phyloP scores from a whole-genome alignment of 1,140 invertebrate species.

The Leptinotarsa texana region DNA sequence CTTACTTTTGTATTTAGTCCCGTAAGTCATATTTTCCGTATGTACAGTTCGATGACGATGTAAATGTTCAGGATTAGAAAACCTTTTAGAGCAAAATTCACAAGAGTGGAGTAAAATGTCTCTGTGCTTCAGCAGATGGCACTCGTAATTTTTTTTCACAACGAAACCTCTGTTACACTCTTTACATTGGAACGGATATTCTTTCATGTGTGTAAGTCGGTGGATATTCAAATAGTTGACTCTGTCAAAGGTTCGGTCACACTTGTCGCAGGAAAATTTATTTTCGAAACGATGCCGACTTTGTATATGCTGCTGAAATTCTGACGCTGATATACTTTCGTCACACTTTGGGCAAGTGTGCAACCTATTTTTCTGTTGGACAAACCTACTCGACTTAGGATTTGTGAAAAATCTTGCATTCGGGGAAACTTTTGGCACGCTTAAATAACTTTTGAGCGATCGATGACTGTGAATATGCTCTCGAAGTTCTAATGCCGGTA shows the following conservation, averaged over 20 bases:
- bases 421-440: constrained; percentile 34
- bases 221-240: constrained; percentile 41
- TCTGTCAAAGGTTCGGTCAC: constrained; percentile 38
- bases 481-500: constrained; percentile 32
- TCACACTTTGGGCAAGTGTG: constrained; percentile 37
- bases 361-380: constrained; percentile 18
- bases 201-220: constrained; percentile 39
- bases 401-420: constrained; percentile 27
- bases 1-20: constrained; percentile 38
- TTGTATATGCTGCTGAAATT: constrained; percentile 36
- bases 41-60: constrained; percentile 38
- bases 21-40: constrained; percentile 41
- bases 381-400: background rate
- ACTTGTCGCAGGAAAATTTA: constrained; percentile 40
- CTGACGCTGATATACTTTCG: constrained; percentile 24
- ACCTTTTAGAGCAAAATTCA: constrained; percentile 35
- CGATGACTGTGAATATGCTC: constrained; percentile 38
- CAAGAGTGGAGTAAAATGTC: constrained; percentile 38
- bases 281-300: constrained; percentile 34
- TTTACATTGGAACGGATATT: constrained; percentile 40
- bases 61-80: constrained; percentile 42
- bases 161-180: constrained; percentile 43
- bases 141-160: constrained; percentile 42
- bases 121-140: constrained; percentile 39
- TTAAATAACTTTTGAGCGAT: constrained; percentile 40